phyloP scores from a whole-genome alignment of 1,140 invertebrate genomes.

The Drosophila kurseongensis region DNA sequence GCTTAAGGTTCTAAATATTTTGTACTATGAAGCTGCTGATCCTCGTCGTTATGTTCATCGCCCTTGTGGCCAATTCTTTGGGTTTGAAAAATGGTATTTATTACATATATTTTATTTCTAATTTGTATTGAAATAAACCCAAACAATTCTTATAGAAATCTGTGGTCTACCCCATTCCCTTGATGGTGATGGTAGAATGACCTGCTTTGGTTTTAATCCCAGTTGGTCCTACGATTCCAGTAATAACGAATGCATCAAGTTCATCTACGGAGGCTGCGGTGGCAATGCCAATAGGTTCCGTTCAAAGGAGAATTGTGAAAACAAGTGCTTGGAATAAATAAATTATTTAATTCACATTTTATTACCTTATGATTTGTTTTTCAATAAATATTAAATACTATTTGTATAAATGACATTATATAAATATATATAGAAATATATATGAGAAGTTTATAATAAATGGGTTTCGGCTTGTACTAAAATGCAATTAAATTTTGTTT shows the following conservation, averaged over 20 bases:
- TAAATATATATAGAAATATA: no score
- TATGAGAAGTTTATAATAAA: no score
- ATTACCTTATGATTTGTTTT: no score
- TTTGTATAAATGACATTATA: no score
- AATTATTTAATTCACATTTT: background rate
- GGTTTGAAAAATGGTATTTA: slow-evolving; percentile 45
- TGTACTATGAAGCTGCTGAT: slow-evolving; percentile 46
- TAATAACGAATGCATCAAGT: slow-evolving; percentile 89
- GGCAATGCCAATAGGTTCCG: slow-evolving; percentile 94
- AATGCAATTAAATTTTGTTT: no score
- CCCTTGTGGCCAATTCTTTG: slow-evolving; percentile 12
- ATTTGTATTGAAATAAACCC: no score
- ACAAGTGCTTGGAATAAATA: background rate
- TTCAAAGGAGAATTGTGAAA: slow-evolving; percentile 34
- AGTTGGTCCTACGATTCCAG: slow-evolving; percentile 87
- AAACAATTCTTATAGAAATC: slow-evolving; percentile 3
- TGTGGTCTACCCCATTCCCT: slow-evolving; percentile 40
- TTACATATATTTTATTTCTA: no score
- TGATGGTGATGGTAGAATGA: slow-evolving; percentile 25
- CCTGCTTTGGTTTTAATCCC: slow-evolving; percentile 35
- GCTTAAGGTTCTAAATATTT: slow-evolving; percentile 1
- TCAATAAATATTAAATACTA: no score
- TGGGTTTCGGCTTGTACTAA: no score
- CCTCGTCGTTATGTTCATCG: slow-evolving; percentile 21
- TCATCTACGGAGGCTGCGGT: slow-evolving; percentile 92